Conservation (phyloP, 2,113 vertebrate genomes). For the Capreolus pygargus region DNA sequence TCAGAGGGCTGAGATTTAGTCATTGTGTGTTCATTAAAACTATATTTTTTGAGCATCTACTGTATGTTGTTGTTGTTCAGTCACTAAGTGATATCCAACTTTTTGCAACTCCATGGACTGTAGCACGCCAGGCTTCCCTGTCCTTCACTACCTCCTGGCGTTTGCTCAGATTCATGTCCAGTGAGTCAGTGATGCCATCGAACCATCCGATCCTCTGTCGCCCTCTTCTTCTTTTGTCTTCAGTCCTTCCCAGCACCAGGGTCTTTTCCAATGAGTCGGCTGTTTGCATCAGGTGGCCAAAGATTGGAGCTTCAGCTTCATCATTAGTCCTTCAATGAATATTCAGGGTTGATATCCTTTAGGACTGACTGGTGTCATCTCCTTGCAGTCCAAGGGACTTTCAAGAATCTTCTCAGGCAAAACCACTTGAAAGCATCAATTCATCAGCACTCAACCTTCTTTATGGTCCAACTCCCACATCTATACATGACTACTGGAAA, state of each 20-base stretch:
- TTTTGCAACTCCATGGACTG: not conserved
- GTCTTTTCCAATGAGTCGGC: not conserved
- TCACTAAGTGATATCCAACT: not conserved
- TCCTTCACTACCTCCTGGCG: not conserved
- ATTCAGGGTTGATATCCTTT: not conserved
- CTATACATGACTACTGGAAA: not conserved
- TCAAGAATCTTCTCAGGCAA: not conserved
- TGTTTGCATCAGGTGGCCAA: not conserved
- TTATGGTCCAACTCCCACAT: not conserved
- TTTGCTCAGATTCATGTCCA: not conserved
- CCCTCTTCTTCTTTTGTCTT: not conserved
- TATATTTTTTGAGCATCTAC: not conserved
- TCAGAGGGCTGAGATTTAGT: not conserved
- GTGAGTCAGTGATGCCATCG: not conserved
- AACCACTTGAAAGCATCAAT: not conserved
- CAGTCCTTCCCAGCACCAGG: not conserved
- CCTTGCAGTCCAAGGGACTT: not conserved
- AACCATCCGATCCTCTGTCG: not conserved
- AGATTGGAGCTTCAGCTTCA: not conserved
- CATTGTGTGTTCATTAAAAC: not conserved
- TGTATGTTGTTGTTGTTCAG: not conserved
- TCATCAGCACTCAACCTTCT: not conserved
- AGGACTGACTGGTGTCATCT: not conserved
- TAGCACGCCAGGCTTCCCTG: not conserved
- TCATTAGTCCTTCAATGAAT: not conserved